phyloP scores from a whole-genome alignment of 1,140 invertebrate genomes.

The Neodiprion virginianus region DNA sequence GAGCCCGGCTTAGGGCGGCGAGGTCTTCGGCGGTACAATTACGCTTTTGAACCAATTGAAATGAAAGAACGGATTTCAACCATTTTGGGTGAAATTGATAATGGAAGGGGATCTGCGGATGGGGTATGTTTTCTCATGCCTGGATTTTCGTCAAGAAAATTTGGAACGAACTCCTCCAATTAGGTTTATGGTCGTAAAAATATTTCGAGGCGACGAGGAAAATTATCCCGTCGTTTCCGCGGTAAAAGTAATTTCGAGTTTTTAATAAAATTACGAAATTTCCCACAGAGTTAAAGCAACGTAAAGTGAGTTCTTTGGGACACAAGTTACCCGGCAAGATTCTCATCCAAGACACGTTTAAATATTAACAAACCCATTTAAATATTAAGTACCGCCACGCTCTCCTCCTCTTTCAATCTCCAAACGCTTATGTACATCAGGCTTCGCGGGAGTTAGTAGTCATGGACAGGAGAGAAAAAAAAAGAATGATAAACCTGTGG shows the following conservation, averaged over 20 bases:
- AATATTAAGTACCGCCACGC: neutral
- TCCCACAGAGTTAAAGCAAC: slow-evolving; percentile 19
- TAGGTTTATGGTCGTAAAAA: slow-evolving; percentile 45
- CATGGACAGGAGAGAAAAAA: no score
- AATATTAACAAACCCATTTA: neutral
- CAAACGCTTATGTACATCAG: no score
- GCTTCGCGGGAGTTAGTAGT: no score
- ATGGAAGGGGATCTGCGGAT: neutral
- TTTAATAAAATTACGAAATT: slow-evolving; percentile 49
- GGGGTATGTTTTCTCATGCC: neutral
- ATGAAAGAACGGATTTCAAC: no score
- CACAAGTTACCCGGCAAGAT: neutral
- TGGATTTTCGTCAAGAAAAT: slow-evolving; percentile 14
- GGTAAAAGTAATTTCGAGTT: slow-evolving; percentile 40
- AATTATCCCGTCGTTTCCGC: slow-evolving; percentile 26
- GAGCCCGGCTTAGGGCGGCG: no score
- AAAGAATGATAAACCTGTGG: no score
- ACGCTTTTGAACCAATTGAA: no score
- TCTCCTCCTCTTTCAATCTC: neutral
- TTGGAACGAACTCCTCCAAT: slow-evolving; percentile 40
- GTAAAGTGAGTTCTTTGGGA: neutral
- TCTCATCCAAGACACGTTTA: neutral
- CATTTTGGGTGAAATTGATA: neutral
- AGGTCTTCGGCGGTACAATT: no score
- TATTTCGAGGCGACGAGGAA: slow-evolving; percentile 21